phyloP scores from a whole-genome alignment of 2,797 vertebrate species.

The Spea hammondii region DNA sequence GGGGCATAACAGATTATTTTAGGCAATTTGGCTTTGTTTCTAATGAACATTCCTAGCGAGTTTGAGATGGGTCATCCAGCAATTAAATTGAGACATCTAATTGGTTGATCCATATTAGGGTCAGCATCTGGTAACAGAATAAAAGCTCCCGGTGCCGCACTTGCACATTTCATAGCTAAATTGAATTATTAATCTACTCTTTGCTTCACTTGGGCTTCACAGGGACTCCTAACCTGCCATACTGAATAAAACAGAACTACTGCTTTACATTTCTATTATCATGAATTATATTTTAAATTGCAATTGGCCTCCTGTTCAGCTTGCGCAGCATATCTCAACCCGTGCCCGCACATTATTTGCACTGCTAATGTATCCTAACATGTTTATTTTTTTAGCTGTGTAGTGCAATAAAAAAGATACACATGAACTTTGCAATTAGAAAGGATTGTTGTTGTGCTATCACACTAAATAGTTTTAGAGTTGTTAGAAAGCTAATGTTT shows the following conservation, averaged over 20 bases:
- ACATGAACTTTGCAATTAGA: slow-evolving; percentile 53
- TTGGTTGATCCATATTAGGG: slow-evolving; percentile 90
- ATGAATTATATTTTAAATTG: slow-evolving; percentile 95
- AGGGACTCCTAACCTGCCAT: slow-evolving; percentile 96
- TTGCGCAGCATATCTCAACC: slow-evolving; percentile 60
- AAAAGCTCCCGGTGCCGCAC: slow-evolving; percentile 72
- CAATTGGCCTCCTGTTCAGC: slow-evolving; percentile 78
- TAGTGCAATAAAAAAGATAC: slow-evolving; percentile 17
- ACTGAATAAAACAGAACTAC: slow-evolving; percentile 95
- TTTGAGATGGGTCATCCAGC: slow-evolving; percentile 74
- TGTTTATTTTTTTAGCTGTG: slow-evolving; percentile 60
- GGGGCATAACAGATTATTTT: slow-evolving; percentile 62
- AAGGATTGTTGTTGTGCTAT: slow-evolving; percentile 47
- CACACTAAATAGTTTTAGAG: slow-evolving; percentile 44
- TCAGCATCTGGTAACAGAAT: slow-evolving; percentile 83
- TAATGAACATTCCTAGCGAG: slow-evolving; percentile 70
- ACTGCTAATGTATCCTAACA: slow-evolving; percentile 57
- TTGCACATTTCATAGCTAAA: slow-evolving; percentile 83
- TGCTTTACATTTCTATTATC: slow-evolving; percentile 99
- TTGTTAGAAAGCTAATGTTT: slow-evolving; percentile 36
- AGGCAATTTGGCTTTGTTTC: slow-evolving; percentile 63
- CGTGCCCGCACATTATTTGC: slow-evolving; percentile 66
- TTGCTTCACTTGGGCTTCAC: slow-evolving; percentile 87
- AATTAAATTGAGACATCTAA: slow-evolving; percentile 95
- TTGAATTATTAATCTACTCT: slow-evolving; percentile 98